A percentile compares a stretch with the other conserved stretches of the same genome.
phyloP scores from a whole-genome alignment of 2,888 invertebrate genomes.

The Stenotaenia linearis region DNA sequence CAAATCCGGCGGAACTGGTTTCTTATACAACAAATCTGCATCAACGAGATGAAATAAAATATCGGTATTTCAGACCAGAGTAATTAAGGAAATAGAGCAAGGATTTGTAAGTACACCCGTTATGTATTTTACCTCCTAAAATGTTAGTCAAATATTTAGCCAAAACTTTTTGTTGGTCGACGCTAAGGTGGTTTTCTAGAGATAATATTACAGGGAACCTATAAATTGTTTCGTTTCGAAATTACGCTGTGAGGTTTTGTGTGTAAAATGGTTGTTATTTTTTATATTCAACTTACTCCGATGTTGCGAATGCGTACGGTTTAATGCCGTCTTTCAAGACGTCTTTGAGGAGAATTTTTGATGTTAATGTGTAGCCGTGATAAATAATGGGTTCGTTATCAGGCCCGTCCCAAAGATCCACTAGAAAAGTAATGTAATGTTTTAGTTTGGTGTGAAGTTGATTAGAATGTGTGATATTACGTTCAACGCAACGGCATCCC shows the following conservation, averaged over 20 bases:
- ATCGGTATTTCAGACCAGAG: too few relatives aligned
- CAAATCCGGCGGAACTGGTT: slow-evolving; percentile 47
- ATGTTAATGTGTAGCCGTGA: slow-evolving; percentile 54
- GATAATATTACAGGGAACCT: slow-evolving; percentile 52
- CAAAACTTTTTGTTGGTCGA: slow-evolving; percentile 20
- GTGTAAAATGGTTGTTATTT: neutral
- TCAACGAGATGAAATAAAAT: too few relatives aligned
- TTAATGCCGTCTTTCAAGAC: slow-evolving; percentile 50
- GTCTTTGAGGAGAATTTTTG: slow-evolving; percentile 49
- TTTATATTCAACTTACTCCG: slow-evolving; percentile 41
- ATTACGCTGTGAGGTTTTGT: too few relatives aligned
- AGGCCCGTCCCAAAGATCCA: slow-evolving; percentile 58
- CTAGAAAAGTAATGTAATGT: too few relatives aligned
- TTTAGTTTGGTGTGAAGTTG: too few relatives aligned
- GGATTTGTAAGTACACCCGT: too few relatives aligned
- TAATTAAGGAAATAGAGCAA: too few relatives aligned
- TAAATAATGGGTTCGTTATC: slow-evolving; percentile 56
- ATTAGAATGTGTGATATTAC: too few relatives aligned
- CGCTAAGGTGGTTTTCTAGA: slow-evolving; percentile 52
- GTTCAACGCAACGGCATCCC: slow-evolving; percentile 57
- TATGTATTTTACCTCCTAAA: neutral
- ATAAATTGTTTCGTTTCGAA: too few relatives aligned
- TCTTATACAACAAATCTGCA: slow-evolving; percentile 47
- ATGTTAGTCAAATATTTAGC: slow-evolving; percentile 21
- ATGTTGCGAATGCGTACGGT: slow-evolving; percentile 50